Percentiles rank a stretch among this genome's conserved stretches.
Conservation (phyloP, 2,888 invertebrate species). For the Lasioglossum figueresi region DNA sequence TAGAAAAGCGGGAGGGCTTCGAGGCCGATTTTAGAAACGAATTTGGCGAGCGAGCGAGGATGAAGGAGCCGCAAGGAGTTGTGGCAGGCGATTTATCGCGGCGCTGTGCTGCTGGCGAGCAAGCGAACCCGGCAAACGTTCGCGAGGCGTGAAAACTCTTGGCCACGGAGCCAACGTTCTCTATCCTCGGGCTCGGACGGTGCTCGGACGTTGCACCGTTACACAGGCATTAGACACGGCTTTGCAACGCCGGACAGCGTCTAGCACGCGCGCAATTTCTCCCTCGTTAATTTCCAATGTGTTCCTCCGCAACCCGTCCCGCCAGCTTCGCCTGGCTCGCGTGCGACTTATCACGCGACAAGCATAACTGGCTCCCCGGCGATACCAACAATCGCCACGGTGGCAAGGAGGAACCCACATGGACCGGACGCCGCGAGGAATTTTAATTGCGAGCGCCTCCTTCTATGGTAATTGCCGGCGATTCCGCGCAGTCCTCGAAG, state of each 20-base stretch:
- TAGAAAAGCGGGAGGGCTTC: too few relatives aligned
- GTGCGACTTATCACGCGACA: slow-evolving; percentile 25
- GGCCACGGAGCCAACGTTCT: slow-evolving; percentile 77
- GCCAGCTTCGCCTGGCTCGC: background rate
- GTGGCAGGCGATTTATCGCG: slow-evolving; percentile 35
- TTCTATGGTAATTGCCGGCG: background rate
- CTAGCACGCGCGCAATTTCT: slow-evolving; percentile 50
- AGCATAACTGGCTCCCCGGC: slow-evolving; percentile 2
- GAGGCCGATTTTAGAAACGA: background rate
- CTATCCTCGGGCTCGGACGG: slow-evolving; percentile 77
- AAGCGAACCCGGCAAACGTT: slow-evolving; percentile 59
- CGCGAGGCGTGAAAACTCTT: slow-evolving; percentile 70
- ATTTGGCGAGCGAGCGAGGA: background rate
- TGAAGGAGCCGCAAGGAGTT: background rate
- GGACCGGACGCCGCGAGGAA: background rate
- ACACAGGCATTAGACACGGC: slow-evolving; percentile 66
- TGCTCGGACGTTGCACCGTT: slow-evolving; percentile 69
- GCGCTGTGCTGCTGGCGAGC: slow-evolving; percentile 9
- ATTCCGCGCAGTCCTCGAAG: background rate
- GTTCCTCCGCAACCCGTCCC: slow-evolving; percentile 15
- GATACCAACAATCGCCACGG: background rate
- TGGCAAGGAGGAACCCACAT: background rate
- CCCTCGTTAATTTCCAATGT: slow-evolving; percentile 40
- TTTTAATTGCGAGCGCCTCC: slow-evolving; percentile 1
- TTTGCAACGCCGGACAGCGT: slow-evolving; percentile 63